phyloP scores from a whole-genome alignment of 2,113 vertebrate genomes.

The Amblyornis subalaris region DNA sequence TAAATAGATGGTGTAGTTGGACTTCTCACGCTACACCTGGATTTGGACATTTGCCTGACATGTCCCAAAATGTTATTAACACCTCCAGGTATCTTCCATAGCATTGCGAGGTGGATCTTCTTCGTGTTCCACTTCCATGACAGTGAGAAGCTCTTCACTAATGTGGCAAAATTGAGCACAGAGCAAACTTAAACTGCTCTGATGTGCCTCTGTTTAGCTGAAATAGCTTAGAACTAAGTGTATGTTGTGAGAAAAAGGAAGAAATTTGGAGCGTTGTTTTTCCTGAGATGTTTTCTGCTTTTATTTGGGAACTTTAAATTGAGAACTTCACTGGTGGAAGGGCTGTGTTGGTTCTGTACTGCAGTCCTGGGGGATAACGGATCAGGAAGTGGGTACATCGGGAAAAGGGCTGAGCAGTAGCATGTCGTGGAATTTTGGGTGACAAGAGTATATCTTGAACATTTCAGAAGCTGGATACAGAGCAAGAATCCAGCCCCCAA shows the following conservation, averaged over 20 bases:
- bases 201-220: background rate
- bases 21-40: background rate
- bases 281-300: background rate
- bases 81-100: background rate
- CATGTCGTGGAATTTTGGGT: background rate
- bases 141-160: background rate
- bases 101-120: background rate
- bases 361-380: background rate
- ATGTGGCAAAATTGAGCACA: background rate
- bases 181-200: background rate
- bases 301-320: background rate
- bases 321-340: background rate
- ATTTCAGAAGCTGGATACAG: background rate
- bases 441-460: background rate
- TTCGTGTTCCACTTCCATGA: background rate
- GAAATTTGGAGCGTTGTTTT: background rate
- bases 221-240: background rate
- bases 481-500: background rate
- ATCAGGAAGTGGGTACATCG: background rate
- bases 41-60: background rate
- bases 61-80: background rate
- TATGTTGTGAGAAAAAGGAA: background rate
- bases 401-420: background rate
- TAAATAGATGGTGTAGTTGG: background rate
- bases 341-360: fast-evolving